Evolutionary conservation across 2,797 vertebrate genomes (phyloP), one percentile per base, ranked within the genome.

Genomic region (Peromyscus nudipes): DNA sequence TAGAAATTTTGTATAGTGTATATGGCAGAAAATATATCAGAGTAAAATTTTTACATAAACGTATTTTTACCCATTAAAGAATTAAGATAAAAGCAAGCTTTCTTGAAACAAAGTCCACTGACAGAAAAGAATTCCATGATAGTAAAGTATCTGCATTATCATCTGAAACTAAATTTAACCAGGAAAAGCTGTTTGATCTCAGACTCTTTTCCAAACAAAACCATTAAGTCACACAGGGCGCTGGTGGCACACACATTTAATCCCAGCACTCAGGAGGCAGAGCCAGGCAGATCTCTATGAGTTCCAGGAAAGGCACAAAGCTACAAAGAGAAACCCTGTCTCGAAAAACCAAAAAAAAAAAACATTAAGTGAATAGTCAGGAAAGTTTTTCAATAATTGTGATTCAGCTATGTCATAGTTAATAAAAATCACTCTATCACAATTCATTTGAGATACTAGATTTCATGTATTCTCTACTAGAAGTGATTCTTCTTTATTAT

Each of bases 11-110:
- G 0, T 79, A 77, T 93, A 25, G 1, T 1, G 23, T 64, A 27
- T 95, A 96, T 87, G 67, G 64, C 13, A 83, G 43, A 95, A 77
- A 86, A 73, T 43, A 55, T 84, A 49, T 80, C 76, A 97, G 71
- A 94, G 31, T 65, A 76, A 94, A 52, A 79, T 0, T 62, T 7
- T 89, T 64, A 89, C 91, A 94, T 80, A 94, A 96, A 80, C 76
- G 73, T 83, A 49, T 3, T 92, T 73, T 97, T 96, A 95, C 60
- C 75, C 29, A 69, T 92, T 79, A 95, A 91, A n/a, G 19, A 94
- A 79, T 84, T 91, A 81, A 95, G 4, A 0, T 91, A 93, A 97
- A 96, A 94, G 62, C 49, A 91, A 79, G 14, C 55, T 46, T 65
- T 91, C 62, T 96, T 87, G 29, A 16, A 96, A 96, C 8, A 40